These are phyloP conservation scores for Bagarius yarrelli DNA, from an alignment of 2,113 vertebrate genomes.

Conservation along the genomic window DNA sequence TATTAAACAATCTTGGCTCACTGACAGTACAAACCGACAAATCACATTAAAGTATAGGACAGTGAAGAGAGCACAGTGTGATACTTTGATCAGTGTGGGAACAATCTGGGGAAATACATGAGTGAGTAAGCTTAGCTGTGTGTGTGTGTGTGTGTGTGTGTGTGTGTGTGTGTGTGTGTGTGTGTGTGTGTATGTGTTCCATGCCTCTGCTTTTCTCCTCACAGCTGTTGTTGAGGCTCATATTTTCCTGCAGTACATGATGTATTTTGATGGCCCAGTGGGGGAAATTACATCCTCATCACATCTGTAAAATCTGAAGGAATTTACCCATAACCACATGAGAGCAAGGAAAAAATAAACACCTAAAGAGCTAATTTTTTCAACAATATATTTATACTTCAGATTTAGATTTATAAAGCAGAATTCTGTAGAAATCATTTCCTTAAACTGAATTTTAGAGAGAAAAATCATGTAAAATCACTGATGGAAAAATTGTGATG, in stretches of 20 bases:
- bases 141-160: constrained; percentile 18
- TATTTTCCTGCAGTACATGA: constrained; percentile 35
- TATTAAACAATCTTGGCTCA: constrained; percentile 5
- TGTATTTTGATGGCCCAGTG: constrained; percentile 19
- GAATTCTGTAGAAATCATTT: neutral
- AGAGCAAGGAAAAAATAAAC: neutral
- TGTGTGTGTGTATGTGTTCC: neutral
- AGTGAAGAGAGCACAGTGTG: neutral
- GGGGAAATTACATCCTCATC: constrained; percentile 3
- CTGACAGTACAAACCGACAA: constrained; percentile 4
- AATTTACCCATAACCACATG: constrained; percentile 8
- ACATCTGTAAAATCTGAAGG: neutral
- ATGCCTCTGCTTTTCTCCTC: neutral
- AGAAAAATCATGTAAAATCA: too few relatives aligned
- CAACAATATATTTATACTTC: neutral
- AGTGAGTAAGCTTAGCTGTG: neutral
- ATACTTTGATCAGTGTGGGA: constrained; percentile 42
- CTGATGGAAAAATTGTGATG: too few relatives aligned
- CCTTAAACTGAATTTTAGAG: neutral
- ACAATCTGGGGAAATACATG: constrained; percentile 31
- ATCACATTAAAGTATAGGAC: neutral
- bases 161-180: constrained; percentile 37
- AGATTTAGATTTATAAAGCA: neutral
- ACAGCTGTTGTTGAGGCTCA: constrained; percentile 31
- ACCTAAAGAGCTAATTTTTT: neutral